Evolutionary conservation across 2,797 vertebrate genomes (phyloP), one percentile per base, ranked within the genome.

Genomic region (Decapterus maruadsi): DNA sequence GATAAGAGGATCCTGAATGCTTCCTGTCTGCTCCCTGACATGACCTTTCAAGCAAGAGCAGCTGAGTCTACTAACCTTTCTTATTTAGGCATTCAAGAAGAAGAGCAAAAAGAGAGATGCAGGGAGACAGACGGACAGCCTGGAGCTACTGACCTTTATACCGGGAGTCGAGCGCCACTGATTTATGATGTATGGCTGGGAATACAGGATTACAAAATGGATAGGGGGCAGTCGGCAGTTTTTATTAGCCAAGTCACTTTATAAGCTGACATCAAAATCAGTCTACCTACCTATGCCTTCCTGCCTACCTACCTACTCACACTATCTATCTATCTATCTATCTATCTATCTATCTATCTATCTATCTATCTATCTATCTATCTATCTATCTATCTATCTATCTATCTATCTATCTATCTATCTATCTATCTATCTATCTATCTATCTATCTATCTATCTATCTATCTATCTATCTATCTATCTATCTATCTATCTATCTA

Each of bases 91-190:
- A 92, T 92, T 92, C 90, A 90, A 87, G 89, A 67, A 74, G 86
- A 77, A 80, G 78, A 83, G 88, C 79, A 80, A 82, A 83, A 87
- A 85, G 89, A 79, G 81, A 74, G 73, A 91, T 80, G 77, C 81
- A 79, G 74, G 62, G 87, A 84, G 84, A 91, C 89, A 90, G 91
- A 93, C 68, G 70, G 87, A 91, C 87, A 89, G 91, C 91, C 89
- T 38, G 81, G 71, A 93, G 92, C 91, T 80, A 87, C 87, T 93
- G 91, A 93, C 92, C 92, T 93, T 93, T 93, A 86, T 14, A 80
- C 71, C 86, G 81, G 79, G 69, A 88, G 85, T 60, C 74, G 42
- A 89, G 87, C 89, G 86, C 89, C 78, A 82, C 87, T 89, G 82
- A 93, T 80, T 77, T 80, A 48, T 75, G 79, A 89, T 87, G 90